Base-by-base conservation (phyloP, 2,888 invertebrate species). In the Dyspetes luteomarginatus region DNA sequence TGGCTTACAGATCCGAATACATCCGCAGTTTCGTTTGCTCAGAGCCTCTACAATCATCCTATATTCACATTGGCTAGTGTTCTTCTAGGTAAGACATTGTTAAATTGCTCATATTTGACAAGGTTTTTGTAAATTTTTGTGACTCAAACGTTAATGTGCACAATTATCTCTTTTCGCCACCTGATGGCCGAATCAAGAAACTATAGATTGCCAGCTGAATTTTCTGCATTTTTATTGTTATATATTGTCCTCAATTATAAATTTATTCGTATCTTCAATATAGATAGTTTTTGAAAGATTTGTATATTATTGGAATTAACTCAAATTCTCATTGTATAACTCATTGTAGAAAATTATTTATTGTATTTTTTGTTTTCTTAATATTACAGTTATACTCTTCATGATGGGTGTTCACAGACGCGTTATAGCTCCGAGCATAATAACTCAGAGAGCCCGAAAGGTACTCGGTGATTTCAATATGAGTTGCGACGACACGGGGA, bases 401-500 rank as follows among this genome's bases (percentile, higher is more conserved):
- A 94, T 96, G 93, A 65, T 89, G 85, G 99, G 99, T 43, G 97
- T 99, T 60, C 99, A 99, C 91, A 97, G 98, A 91, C 94, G 98
- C 91, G 98, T 99, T 9, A 98, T 99, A 83, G 98, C 99, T 3
- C 98, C 99, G 0, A 97, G 97, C 86, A 98, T 99, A 84, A 97
- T 99, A 86, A 98, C 98, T 0, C 96, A 98, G 0, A 94, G 99
- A 83, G 98, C 98, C 55, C 94, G 98, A 78, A 95, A 95, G 65
- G 98, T 98, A 0, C 94, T 99, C 69, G 96, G 96, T 52, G 98
- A 99, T 92, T 99, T 98, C 92, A 99, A 99, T 92, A 98, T 99
- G 98, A 98, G 98, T 24, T 99, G 99, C 92, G 98, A 98, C 90
- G 98, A 99, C 91, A 98, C 98, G 30, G 98, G 98, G 76, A 98